phyloP scores from a whole-genome alignment of 2,797 vertebrate genomes.

The Molossus molossus region DNA sequence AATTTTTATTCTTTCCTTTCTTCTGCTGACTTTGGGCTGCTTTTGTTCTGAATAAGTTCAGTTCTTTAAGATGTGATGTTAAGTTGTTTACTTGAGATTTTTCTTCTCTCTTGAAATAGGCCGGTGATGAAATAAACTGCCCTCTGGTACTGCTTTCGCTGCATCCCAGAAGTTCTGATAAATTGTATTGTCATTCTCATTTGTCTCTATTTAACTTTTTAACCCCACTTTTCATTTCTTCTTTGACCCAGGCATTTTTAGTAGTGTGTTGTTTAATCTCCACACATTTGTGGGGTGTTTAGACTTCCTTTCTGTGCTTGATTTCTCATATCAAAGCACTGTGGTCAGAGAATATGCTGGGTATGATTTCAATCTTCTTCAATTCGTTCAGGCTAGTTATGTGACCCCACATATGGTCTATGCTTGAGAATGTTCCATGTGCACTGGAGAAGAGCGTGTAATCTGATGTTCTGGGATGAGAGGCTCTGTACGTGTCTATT shows the following conservation, averaged over 20 bases:
- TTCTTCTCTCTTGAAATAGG: background rate
- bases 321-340: background rate
- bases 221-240: background rate
- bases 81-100: background rate
- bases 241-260: background rate
- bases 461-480: background rate
- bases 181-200: background rate
- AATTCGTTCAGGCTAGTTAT: background rate
- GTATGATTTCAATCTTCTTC: background rate
- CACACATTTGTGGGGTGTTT: background rate
- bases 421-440: background rate
- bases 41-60: background rate
- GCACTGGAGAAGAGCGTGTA: background rate
- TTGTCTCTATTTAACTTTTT: background rate
- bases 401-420: background rate
- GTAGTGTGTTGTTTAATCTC: background rate
- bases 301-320: background rate
- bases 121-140: background rate
- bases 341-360: background rate
- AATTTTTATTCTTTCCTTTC: background rate
- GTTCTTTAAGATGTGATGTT: background rate
- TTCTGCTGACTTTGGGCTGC: background rate
- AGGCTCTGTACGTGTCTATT: background rate
- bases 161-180: background rate
- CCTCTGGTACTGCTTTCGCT: background rate